Percentiles rank a stretch among this genome's conserved stretches.
Evolutionary conservation across 2,797 vertebrate species (phyloP).

Genomic region (Intellagama lesueurii): DNA sequence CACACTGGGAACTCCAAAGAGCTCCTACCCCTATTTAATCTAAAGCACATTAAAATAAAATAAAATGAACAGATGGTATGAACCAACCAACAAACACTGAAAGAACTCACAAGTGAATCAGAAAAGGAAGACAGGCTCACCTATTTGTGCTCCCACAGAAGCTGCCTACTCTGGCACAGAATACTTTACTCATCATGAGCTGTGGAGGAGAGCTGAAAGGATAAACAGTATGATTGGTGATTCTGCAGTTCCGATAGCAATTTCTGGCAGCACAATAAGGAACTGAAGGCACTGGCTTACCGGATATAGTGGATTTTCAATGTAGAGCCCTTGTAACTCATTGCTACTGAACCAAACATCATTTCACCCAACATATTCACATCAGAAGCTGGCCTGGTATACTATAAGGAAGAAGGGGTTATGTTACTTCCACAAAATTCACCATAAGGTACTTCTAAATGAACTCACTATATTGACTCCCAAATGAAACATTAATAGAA

Average conservation of each 20-base stretch:
- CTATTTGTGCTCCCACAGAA: constrained; percentile 86
- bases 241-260: constrained; percentile 27
- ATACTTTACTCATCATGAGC: constrained; percentile 91
- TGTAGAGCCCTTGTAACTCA: constrained; percentile 90
- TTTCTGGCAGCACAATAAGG: constrained; percentile 25
- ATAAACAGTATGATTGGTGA: constrained; percentile 55
- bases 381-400: constrained; percentile 86
- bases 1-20: background rate
- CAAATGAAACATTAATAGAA: background rate
- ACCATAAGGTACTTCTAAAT: background rate
- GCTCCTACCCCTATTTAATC: too few species aligned
- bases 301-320: constrained; percentile 90
- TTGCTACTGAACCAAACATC: constrained; percentile 91
- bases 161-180: constrained; percentile 86
- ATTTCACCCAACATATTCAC: constrained; percentile 91
- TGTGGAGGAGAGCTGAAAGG: constrained; percentile 86
- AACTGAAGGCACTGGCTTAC: constrained; percentile 70
- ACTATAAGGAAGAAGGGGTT: constrained; percentile 68
- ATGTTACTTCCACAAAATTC: background rate
- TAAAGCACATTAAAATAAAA: background rate
- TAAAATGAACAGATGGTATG: background rate
- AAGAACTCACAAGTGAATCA: constrained; percentile 19
- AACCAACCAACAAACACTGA: background rate
- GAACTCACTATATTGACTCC: background rate
- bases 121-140: constrained; percentile 73